Percentiles rank a stretch among this genome's conserved stretches.
These are phyloP conservation scores for Colinus virginianus DNA, from an alignment of 2,113 vertebrate genomes.

Conservation along the genomic window DNA sequence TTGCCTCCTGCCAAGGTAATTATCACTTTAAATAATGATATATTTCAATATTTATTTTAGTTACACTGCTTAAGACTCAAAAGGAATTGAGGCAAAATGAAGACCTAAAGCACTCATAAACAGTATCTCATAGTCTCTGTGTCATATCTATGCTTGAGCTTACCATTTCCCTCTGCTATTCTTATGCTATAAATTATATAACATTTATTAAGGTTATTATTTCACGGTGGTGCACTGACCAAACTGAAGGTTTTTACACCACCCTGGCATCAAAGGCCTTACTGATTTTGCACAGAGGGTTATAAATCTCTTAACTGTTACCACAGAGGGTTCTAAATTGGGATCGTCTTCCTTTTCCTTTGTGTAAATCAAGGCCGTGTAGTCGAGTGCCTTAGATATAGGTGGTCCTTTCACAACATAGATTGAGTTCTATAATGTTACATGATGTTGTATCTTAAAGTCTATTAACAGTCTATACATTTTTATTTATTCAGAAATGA, in stretches of 20 bases:
- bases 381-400: neutral
- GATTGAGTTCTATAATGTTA: neutral
- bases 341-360: neutral
- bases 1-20: conserved; percentile 1
- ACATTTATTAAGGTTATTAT: neutral
- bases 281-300: neutral
- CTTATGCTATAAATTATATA: neutral
- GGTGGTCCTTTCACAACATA: neutral
- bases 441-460: neutral
- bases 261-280: neutral
- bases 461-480: neutral
- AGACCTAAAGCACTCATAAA: neutral
- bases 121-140: neutral
- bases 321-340: neutral
- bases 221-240: neutral
- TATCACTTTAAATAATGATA: neutral
- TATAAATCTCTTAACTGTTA: neutral
- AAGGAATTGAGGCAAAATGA: neutral
- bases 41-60: neutral
- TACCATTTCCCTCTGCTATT: neutral
- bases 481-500: neutral
- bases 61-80: neutral
- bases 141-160: neutral
- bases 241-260: neutral
- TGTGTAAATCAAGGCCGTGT: neutral